phyloP scores from a whole-genome alignment of 37 sponge, comb jelly and placozoan genomes.

The Tethya wilhelma region DNA sequence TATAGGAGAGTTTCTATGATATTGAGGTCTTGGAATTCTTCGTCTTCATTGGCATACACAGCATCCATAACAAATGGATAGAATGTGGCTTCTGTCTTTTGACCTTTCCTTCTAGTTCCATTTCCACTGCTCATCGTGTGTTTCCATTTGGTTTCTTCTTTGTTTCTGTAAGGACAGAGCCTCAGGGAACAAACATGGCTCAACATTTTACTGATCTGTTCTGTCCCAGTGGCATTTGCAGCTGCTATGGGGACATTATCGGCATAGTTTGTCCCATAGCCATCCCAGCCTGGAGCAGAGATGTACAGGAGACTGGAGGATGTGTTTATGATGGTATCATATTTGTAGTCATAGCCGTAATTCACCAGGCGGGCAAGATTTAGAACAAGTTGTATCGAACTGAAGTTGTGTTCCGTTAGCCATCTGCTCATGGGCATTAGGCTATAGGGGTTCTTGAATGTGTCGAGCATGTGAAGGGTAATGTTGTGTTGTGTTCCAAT shows the following conservation, averaged over 20 bases:
- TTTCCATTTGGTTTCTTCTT: background rate
- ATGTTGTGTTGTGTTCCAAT: conserved; percentile 17
- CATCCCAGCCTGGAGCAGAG: conserved; percentile 45
- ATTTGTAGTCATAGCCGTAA: conserved; percentile 11
- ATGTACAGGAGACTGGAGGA: conserved; percentile 28
- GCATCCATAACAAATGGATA: conserved; percentile 44
- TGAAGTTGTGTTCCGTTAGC: conserved; percentile 6
- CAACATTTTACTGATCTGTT: background rate
- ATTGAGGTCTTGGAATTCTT: conserved; percentile 12
- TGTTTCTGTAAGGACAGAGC: conserved; percentile 32
- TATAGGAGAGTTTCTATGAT: conserved; percentile 16
- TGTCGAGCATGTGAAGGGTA: conserved; percentile 52
- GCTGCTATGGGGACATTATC: conserved; percentile 18
- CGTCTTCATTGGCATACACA: conserved; percentile 14
- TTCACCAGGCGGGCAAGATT: conserved; percentile 14
- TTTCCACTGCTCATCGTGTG: background rate
- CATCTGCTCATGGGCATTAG: conserved; percentile 28
- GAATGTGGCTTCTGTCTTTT: background rate
- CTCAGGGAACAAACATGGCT: conserved; percentile 30
- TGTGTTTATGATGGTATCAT: conserved; percentile 8
- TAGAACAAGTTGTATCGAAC: conserved; percentile 17
- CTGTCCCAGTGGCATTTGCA: background rate
- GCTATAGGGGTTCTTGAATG: conserved; percentile 37
- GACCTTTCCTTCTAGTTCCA: background rate
- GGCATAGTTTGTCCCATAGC: conserved; percentile 22